Conservation (phyloP, 2,113 vertebrate species). For the Triplophysa rosa region DNA sequence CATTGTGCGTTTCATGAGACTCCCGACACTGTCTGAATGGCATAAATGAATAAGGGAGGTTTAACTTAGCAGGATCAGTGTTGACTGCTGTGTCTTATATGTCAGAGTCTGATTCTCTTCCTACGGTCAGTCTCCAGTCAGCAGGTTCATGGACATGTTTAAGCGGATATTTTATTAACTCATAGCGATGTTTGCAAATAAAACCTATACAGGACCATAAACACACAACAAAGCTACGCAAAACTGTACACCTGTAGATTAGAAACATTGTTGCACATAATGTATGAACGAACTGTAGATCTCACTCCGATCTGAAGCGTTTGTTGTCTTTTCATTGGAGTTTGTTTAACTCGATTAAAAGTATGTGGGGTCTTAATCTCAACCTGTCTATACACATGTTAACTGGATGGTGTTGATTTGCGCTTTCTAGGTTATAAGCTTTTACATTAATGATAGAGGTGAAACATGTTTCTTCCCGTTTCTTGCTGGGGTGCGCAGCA, state of each 20-base stretch:
- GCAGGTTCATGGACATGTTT: neutral
- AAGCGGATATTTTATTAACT: neutral
- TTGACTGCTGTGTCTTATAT: conserved; percentile 11
- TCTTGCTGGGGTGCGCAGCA: neutral
- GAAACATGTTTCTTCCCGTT: neutral
- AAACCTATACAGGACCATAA: neutral
- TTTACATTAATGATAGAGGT: too few species aligned
- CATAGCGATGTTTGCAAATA: too few species aligned
- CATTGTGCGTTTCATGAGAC: neutral
- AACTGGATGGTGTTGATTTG: too few species aligned
- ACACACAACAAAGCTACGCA: too few species aligned
- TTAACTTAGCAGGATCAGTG: conserved; percentile 1
- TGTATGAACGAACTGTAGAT: too few species aligned
- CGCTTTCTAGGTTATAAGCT: too few species aligned
- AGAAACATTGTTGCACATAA: too few species aligned
- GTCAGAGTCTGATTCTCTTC: neutral
- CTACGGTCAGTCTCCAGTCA: conserved; percentile 3
- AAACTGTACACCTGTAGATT: neutral
- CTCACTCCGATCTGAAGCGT: too few species aligned
- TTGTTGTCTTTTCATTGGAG: too few species aligned
- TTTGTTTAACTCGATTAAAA: too few species aligned
- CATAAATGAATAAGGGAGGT: conserved; percentile 9
- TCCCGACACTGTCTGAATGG: conserved; percentile 7
- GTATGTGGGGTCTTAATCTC: too few species aligned
- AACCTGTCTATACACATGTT: too few species aligned